Base-by-base conservation (phyloP, 2,797 vertebrate species). In the Xenentodon cancila region DNA sequence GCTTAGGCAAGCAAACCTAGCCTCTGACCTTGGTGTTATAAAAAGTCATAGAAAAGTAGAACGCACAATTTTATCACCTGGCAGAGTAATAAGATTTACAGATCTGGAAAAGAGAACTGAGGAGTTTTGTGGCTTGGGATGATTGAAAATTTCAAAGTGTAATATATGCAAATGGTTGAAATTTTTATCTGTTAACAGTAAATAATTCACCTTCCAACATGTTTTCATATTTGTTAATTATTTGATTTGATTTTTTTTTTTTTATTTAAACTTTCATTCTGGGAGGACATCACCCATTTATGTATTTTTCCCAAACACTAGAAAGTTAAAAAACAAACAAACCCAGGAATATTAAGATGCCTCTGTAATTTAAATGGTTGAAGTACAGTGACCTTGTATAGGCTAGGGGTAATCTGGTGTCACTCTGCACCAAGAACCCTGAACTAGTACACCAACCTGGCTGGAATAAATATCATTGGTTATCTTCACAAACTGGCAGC, bases 171-270 rank as follows among this genome's bases (percentile, higher is more conserved):
- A 40, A 16, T 40, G 34, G 34, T 40, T 40, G 13, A 40, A 15
- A 3, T 40, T 40, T 40, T 1, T 3, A 16, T 40, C 13, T 40
- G 34, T 37, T 11, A 40, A 40, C 4, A 4, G 37, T 11, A 37
- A 37, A 40, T 4, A 40, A 40, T 15, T 40, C 13, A 40, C 4
- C 37, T 12, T 61, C 9, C 34, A 61, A 60, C 13, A 19, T 42
- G 32, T 15, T 43, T 56, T 55, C 13, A 59, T 6, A 19, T 77
- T 58, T 59, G 25, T 22, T 45, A n/a, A 56, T 73, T 4, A 40
- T 40, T 11, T 43, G 43, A 37, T 37, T n/a, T n/a, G n/a, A n/a
- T n/a, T n/a, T n/a, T 13, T 40, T 40, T 40, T 40, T 15, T 15
- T 1, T 15, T 5, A 15, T 40, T 40, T 5, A 6, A 6, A 72